Base-by-base conservation (phyloP, 2,797 vertebrate species). In the Botia kubotai region DNA sequence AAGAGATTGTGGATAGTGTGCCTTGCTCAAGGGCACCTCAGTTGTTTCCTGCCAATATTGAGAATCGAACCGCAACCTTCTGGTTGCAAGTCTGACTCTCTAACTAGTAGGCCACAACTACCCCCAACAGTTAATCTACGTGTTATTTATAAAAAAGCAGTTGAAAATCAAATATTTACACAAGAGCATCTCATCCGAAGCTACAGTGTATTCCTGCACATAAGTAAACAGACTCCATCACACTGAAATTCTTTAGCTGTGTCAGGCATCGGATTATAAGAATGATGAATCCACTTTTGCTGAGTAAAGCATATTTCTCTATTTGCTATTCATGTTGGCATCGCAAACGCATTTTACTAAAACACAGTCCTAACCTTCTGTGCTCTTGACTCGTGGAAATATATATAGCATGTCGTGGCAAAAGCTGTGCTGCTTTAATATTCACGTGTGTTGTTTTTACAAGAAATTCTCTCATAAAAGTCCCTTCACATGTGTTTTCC, bases 251-350 rank as follows among this genome's bases (percentile, higher is more conserved):
- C 60, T 79, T 72, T 52, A 79, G 69, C 77, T 79, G 69, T 65
- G 60, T 79, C 77, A 72, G 69, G 48, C 58, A 72, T 60, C 68
- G 69, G 58, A 75, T 75, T 70, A 62, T 57, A 52, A 26, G 21
- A 79, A 55, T 55, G 72, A 81, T 46, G 67, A 81, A 81, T 62
- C 73, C 75, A 66, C 66, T 81, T 26, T 76, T 75, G 79, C 79
- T 75, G 72, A 81, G 66, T 62, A 75, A 75, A 81, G 75, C 70
- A 19, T 39, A 55, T 79, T 79, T 69, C 66, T 62, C 48, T 50
- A 26, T 67, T 70, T 50, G 13, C 63, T 66, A 72, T 79, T 79
- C 77, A 79, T 17, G 14, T 19, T 43, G 60, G 69, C 58, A 79
- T 62, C 53, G 17, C 48, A 43, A 72, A 55, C 43, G 48, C 57